Evolutionary conservation across 2,888 invertebrate species (phyloP).

Genomic region (Odontomyia ornata): DNA sequence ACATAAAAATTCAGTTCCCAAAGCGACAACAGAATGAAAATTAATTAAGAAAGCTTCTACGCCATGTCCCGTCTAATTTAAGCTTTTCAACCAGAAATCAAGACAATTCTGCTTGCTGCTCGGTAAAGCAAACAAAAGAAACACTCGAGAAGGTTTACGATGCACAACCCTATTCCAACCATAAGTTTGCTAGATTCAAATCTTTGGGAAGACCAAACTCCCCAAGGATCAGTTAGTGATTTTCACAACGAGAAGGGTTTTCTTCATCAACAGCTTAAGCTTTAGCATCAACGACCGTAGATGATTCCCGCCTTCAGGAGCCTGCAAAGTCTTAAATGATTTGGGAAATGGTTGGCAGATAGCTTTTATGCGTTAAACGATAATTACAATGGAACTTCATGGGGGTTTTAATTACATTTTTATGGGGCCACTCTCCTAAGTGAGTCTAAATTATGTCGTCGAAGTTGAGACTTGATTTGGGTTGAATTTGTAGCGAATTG

Average conservation of each 20-base stretch:
- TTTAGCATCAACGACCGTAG: not conserved
- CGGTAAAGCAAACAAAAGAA: not conserved
- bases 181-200: constrained; percentile 49
- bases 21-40: constrained; percentile 45
- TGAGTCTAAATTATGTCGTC: constrained; percentile 43
- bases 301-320: not conserved
- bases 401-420: constrained; percentile 51
- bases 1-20: not conserved
- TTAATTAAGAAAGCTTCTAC: constrained; percentile 50
- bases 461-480: constrained; percentile 41
- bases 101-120: not conserved
- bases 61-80: constrained; percentile 50
- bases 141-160: constrained; percentile 26
- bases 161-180: constrained; percentile 15
- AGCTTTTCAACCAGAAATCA: constrained; percentile 30
- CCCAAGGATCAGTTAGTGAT: constrained; percentile 44
- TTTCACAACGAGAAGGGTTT: constrained; percentile 38
- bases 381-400: constrained; percentile 50
- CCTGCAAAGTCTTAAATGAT: constrained; percentile 29
- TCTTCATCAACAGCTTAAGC: not conserved
- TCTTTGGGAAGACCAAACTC: constrained; percentile 43
- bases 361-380: constrained; percentile 49
- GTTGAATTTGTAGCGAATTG: not conserved
- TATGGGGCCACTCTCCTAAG: constrained; percentile 44
- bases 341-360: constrained; percentile 39